These are phyloP conservation scores for Ceyx cyanopectus DNA, from an alignment of 2,113 vertebrate species.

Conservation along the genomic window DNA sequence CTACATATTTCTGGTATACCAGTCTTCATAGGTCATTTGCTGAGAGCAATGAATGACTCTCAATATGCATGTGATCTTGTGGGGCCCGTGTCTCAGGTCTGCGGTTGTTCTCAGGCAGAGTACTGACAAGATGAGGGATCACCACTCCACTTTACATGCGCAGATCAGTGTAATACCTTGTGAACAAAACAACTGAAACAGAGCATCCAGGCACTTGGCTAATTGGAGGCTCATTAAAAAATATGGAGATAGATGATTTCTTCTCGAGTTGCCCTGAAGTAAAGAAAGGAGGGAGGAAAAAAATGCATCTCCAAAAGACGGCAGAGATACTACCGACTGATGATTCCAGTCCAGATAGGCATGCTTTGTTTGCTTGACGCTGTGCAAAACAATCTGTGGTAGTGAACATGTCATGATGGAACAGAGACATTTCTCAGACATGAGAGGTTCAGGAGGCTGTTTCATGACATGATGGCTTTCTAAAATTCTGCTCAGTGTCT, in stretches of 20 bases:
- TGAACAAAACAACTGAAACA: constrained; percentile 47
- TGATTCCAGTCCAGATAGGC: constrained; percentile 3
- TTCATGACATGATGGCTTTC: constrained; percentile 25
- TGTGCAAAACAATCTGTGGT: constrained; percentile 21
- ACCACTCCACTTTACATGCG: constrained; percentile 32
- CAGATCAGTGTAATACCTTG: constrained; percentile 49
- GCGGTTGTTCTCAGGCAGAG: constrained; percentile 19
- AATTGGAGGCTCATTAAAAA: constrained; percentile 71
- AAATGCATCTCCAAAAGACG: constrained; percentile 9
- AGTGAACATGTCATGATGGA: not conserved
- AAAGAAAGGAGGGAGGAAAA: constrained; percentile 5
- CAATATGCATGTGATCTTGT: constrained; percentile 29
- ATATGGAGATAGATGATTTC: constrained; percentile 61
- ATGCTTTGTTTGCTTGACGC: not conserved
- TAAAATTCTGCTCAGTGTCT: not conserved
- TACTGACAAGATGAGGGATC: constrained; percentile 58
- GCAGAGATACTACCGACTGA: not conserved
- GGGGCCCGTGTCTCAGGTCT: not conserved
- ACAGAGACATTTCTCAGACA: constrained; percentile 38
- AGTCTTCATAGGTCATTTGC: not conserved
- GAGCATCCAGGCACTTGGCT: constrained; percentile 52
- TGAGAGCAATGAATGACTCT: constrained; percentile 3
- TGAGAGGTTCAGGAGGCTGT: not conserved
- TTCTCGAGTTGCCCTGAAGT: constrained; percentile 52
- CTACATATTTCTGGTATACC: not conserved